phyloP scores from a whole-genome alignment of 2,797 vertebrate species.

The Ctenopoma multispine region DNA sequence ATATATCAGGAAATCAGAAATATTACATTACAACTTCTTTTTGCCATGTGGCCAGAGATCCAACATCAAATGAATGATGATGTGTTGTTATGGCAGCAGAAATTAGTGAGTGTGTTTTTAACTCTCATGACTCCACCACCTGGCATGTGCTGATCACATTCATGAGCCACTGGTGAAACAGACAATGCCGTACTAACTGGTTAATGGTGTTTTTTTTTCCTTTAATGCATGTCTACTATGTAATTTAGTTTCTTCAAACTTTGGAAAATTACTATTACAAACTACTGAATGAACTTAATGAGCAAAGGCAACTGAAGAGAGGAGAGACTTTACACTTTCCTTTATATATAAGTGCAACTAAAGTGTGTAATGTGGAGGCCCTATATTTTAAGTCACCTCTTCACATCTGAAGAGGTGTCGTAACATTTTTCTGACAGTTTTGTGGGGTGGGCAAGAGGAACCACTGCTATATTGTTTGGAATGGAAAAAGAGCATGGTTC shows the following conservation, averaged over 20 bases:
- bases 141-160: not conserved
- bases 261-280: conserved; percentile 28
- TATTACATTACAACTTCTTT: no score
- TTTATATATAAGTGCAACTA: conserved; percentile 23
- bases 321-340: not conserved
- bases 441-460: conserved; percentile 5
- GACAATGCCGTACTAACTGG: no score
- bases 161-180: no score
- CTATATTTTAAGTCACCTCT: conserved; percentile 38
- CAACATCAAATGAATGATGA: not conserved
- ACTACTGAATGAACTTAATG: conserved; percentile 21
- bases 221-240: conserved; percentile 21
- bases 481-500: conserved; percentile 30
- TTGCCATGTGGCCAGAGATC: no score
- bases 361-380: conserved; percentile 26
- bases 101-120: not conserved
- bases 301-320: conserved; percentile 26
- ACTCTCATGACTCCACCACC: not conserved
- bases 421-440: conserved; percentile 14
- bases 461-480: conserved; percentile 17
- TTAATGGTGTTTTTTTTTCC: not conserved
- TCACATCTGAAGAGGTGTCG: no score
- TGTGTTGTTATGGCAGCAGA: not conserved
- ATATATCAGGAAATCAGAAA: no score
- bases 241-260: conserved; percentile 26